phyloP scores from a whole-genome alignment of 2,113 vertebrate species.

The Rostratula benghalensis region DNA sequence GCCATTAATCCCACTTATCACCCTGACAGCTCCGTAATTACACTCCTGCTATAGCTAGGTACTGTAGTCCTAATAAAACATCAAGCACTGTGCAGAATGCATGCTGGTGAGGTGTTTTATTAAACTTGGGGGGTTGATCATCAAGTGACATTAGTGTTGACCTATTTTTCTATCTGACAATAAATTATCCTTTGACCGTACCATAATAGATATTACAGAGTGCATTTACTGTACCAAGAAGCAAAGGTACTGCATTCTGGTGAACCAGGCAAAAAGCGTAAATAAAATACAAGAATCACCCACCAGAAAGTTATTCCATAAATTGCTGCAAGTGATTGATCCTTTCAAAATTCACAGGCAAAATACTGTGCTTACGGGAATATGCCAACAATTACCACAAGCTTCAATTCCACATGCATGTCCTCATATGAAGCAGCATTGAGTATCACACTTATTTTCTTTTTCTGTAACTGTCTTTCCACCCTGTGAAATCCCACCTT shows the following conservation, averaged over 20 bases:
- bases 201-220: constrained; percentile 82
- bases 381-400: constrained; percentile 55
- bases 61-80: constrained; percentile 81
- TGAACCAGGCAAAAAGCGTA: constrained; percentile 63
- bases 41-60: constrained; percentile 82
- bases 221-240: constrained; percentile 74
- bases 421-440: not conserved
- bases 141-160: constrained; percentile 87
- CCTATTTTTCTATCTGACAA: constrained; percentile 90
- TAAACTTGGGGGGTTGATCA: constrained; percentile 87
- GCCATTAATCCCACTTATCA: constrained; percentile 96
- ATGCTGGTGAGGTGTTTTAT: constrained; percentile 83
- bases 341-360: constrained; percentile 68
- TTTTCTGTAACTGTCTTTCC: not conserved
- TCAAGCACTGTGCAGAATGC: constrained; percentile 74
- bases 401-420: constrained; percentile 29
- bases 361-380: constrained; percentile 55
- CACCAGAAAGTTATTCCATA: constrained; percentile 71
- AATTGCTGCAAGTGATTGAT: constrained; percentile 78
- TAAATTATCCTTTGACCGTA: constrained; percentile 87
- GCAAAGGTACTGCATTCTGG: constrained; percentile 61
- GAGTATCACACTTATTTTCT: not conserved
- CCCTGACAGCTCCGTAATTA: constrained; percentile 92
- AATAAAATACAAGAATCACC: constrained; percentile 70
- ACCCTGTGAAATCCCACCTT: not conserved